Conservation (phyloP, 2,888 invertebrate genomes). For the Lasioglossum morio region DNA sequence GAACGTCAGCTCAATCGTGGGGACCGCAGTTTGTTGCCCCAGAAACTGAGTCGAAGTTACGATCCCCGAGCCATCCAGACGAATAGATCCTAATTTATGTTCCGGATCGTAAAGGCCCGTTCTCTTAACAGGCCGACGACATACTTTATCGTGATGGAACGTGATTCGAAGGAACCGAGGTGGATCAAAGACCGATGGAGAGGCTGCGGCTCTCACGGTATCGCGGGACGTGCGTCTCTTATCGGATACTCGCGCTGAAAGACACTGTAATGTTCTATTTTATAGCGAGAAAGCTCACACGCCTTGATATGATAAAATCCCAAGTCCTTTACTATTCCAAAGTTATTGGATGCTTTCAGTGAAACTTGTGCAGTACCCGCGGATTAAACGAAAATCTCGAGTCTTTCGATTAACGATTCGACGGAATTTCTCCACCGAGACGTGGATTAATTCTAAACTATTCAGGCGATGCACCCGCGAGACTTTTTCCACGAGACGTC, state of each 20-base stretch:
- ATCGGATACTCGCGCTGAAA: conserved; percentile 5
- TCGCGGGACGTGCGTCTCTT: conserved; percentile 21
- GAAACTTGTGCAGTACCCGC: background rate
- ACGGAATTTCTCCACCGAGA: background rate
- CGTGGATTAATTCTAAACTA: background rate
- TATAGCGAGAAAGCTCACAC: background rate
- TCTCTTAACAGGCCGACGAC: conserved; percentile 43
- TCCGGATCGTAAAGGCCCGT: conserved; percentile 40
- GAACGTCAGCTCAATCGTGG: background rate
- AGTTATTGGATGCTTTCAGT: background rate
- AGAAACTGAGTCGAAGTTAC: background rate
- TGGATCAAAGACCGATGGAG: conserved; percentile 51
- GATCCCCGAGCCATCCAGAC: background rate
- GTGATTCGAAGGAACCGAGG: conserved; percentile 46
- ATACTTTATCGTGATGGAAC: conserved; percentile 46
- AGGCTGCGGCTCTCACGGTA: conserved; percentile 34
- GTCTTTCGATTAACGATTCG: background rate
- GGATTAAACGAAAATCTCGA: background rate
- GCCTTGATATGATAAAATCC: background rate
- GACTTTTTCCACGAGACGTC: background rate
- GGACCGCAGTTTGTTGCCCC: background rate
- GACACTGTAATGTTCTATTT: background rate
- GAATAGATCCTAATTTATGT: conserved; percentile 42
- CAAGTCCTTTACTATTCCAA: background rate
- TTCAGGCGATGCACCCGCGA: background rate